A percentile compares a stretch with the other conserved stretches of the same genome.
Evolutionary conservation across 2,113 vertebrate species (phyloP).

Genomic region (Cebidichthys violaceus): DNA sequence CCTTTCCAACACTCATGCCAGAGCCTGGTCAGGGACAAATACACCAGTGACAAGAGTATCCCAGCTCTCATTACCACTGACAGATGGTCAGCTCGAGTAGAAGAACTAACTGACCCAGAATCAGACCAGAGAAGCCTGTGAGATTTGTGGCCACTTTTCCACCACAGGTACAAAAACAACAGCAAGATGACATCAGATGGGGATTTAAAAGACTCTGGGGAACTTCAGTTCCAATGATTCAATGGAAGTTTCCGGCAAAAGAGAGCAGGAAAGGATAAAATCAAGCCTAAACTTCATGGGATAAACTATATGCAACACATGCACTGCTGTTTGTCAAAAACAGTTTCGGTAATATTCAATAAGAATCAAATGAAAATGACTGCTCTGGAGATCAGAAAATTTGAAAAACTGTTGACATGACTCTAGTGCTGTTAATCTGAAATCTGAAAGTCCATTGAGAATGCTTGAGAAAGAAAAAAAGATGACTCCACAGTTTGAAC

Average conservation of each 20-base stretch:
- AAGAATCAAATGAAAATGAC: background rate
- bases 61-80: constrained; percentile 49
- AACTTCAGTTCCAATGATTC: background rate
- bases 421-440: constrained; percentile 39
- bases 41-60: constrained; percentile 7
- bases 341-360: background rate
- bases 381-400: constrained; percentile 2
- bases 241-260: background rate
- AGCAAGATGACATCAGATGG: constrained; percentile 9
- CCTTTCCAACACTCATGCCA: constrained; percentile 3
- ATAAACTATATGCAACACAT: background rate
- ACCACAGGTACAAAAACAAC: constrained; percentile 29
- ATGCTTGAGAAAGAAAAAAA: constrained; percentile 22
- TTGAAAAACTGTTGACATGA: constrained; percentile 3
- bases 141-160: constrained; percentile 16
- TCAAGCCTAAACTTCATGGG: background rate
- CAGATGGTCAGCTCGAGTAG: constrained; percentile 51
- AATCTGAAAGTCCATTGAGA: constrained; percentile 47
- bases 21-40: constrained; percentile 9
- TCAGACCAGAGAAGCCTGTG: constrained; percentile 24
- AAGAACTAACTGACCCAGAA: constrained; percentile 42
- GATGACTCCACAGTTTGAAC: constrained; percentile 51
- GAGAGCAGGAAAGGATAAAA: background rate
- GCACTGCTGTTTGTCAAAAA: background rate
- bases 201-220: constrained; percentile 15